Percentiles rank a stretch among this genome's conserved stretches.
Evolutionary conservation across 2,888 invertebrate species (phyloP).

Genomic region (Folsomia manolachei): DNA sequence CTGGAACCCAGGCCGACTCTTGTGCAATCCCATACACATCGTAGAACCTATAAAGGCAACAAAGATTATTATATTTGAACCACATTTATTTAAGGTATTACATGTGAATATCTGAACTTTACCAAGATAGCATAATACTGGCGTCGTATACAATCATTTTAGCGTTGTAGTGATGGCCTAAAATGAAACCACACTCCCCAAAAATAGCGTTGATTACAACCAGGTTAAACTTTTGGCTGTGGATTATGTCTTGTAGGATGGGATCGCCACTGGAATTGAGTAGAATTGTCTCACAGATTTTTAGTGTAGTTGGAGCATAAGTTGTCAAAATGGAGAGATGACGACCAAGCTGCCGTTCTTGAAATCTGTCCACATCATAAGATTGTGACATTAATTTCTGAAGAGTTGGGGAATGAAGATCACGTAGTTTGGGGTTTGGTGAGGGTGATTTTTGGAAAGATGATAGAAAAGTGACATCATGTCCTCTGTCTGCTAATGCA

Average conservation of each 20-base stretch:
- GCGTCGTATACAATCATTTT: constrained; percentile 17
- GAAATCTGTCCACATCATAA: constrained; percentile 18
- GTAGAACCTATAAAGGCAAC: too few relatives aligned
- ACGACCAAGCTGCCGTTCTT: neutral
- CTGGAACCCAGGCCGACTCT: constrained; percentile 20
- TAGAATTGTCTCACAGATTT: neutral
- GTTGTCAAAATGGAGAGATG: neutral
- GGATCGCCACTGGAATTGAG: neutral
- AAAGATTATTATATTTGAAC: too few relatives aligned
- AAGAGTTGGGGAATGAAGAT: neutral
- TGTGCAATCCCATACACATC: constrained; percentile 11
- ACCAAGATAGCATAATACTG: neutral
- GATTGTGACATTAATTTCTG: constrained; percentile 1
- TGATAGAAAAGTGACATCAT: constrained; percentile 18
- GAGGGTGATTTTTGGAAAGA: constrained; percentile 9
- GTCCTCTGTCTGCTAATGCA: neutral
- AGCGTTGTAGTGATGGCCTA: constrained; percentile 13
- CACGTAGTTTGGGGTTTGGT: constrained; percentile 6
- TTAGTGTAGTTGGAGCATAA: neutral
- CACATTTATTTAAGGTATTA: too few relatives aligned
- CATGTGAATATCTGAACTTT: too few relatives aligned
- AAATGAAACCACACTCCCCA: constrained; percentile 16
- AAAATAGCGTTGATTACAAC: constrained; percentile 12
- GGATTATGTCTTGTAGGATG: neutral
- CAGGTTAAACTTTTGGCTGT: constrained; percentile 11